Conservation (phyloP, 2,888 invertebrate genomes). For the Minunthozetes semirufus region DNA sequence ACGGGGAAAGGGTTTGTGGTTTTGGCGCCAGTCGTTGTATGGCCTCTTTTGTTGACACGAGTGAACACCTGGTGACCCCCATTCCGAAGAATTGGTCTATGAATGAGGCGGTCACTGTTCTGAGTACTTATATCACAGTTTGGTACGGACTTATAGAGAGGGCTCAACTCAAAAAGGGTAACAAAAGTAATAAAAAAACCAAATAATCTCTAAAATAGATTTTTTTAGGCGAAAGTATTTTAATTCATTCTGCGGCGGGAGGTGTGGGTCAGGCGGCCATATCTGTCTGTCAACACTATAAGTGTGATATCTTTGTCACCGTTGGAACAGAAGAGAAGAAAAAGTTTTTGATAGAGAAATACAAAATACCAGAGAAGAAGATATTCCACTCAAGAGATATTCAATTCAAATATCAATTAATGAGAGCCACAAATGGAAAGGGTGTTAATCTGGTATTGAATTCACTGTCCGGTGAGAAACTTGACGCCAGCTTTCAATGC, state of each 20-base stretch:
- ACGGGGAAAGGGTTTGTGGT: constrained; percentile 78
- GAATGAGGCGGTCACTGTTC: constrained; percentile 86
- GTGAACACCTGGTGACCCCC: constrained; percentile 50
- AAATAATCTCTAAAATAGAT: constrained; percentile 54
- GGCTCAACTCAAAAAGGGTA: constrained; percentile 62
- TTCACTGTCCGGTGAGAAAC: constrained; percentile 89
- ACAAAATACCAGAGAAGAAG: constrained; percentile 67
- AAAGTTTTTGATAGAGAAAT: constrained; percentile 74
- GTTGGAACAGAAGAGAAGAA: constrained; percentile 69
- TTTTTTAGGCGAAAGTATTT: constrained; percentile 66
- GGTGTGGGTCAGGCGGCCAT: constrained; percentile 97
- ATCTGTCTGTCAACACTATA: constrained; percentile 77
- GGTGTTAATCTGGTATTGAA: constrained; percentile 90
- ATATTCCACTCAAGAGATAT: constrained; percentile 88
- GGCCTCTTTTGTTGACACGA: constrained; percentile 74
- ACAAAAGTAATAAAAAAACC: constrained; percentile 81
- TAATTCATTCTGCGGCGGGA: constrained; percentile 87
- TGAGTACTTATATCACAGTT: constrained; percentile 83
- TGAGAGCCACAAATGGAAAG: constrained; percentile 72
- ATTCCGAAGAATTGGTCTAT: constrained; percentile 78
- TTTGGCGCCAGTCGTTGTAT: constrained; percentile 82
- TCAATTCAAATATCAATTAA: constrained; percentile 80
- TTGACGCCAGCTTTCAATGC: constrained; percentile 85
- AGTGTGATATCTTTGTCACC: constrained; percentile 82
- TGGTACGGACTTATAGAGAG: constrained; percentile 79